phyloP scores from a whole-genome alignment of 2,797 vertebrate genomes.

The Pristis pectinata region DNA sequence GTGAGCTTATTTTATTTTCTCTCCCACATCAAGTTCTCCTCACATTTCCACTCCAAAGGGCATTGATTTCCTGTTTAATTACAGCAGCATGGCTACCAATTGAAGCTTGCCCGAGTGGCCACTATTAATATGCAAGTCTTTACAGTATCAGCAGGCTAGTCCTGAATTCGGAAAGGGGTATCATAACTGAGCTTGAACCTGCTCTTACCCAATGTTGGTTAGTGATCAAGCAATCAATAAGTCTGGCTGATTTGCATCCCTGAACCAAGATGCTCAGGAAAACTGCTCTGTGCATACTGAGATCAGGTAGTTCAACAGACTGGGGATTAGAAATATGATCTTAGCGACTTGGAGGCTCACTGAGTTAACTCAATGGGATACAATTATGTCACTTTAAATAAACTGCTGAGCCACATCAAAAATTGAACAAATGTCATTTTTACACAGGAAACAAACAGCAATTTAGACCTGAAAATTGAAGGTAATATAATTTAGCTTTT shows the following conservation, averaged over 20 bases:
- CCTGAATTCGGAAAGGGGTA: background rate
- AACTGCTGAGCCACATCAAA: background rate
- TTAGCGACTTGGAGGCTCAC: background rate
- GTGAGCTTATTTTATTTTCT: background rate
- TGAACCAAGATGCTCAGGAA: background rate
- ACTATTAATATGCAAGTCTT: background rate
- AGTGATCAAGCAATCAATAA: background rate
- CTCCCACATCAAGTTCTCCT: background rate
- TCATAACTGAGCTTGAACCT: background rate
- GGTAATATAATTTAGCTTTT: background rate
- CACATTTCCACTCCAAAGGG: background rate
- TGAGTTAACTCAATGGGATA: background rate
- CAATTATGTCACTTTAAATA: background rate
- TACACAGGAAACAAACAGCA: conserved; percentile 9
- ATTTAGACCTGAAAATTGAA: conserved; percentile 2
- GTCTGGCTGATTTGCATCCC: background rate
- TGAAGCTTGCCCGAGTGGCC: background rate
- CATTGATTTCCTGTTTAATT: background rate
- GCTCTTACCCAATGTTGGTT: background rate
- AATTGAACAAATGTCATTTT: background rate
- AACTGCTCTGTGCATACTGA: background rate
- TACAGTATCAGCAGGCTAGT: background rate
- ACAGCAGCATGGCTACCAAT: background rate
- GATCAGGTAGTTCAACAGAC: background rate
- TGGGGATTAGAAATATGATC: background rate